Conservation (phyloP, 2,113 vertebrate species). For the Benitochromis conjunctus region DNA sequence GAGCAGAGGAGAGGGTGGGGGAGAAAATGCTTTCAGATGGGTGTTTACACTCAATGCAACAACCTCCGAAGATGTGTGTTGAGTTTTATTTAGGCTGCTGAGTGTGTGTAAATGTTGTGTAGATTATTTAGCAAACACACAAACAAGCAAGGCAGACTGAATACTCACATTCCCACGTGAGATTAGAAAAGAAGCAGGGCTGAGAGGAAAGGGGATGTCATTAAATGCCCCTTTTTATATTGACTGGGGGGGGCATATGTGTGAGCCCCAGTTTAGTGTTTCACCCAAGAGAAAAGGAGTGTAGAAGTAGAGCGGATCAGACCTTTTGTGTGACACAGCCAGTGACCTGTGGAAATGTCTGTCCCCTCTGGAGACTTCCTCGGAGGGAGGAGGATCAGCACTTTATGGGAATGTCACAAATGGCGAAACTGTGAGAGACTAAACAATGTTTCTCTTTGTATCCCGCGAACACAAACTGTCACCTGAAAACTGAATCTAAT, state of each 20-base stretch:
- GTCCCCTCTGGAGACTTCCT: conserved; percentile 38
- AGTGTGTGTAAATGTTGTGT: not conserved
- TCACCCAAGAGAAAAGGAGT: conserved; percentile 38
- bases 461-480: not conserved
- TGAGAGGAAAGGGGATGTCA: conserved; percentile 33
- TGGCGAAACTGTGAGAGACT: conserved; percentile 14
- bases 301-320: conserved; percentile 27
- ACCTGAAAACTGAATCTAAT: conserved; percentile 24
- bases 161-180: not conserved
- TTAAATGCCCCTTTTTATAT: conserved; percentile 28
- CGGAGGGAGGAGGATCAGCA: conserved; percentile 7
- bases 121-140: not conserved
- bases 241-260: not conserved
- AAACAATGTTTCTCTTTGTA: conserved; percentile 48
- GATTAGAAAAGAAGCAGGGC: conserved; percentile 21
- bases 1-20: conserved; percentile 20
- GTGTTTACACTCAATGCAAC: conserved; percentile 37
- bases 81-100: conserved; percentile 15
- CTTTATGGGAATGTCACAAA: conserved; percentile 54
- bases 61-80: conserved; percentile 19
- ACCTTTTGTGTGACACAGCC: conserved; percentile 53
- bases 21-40: conserved; percentile 51
- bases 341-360: conserved; percentile 66
- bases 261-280: conserved; percentile 58
- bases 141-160: not conserved